Conservation (phyloP, 2,888 invertebrate species). For the Nephrotoma appendiculata region DNA sequence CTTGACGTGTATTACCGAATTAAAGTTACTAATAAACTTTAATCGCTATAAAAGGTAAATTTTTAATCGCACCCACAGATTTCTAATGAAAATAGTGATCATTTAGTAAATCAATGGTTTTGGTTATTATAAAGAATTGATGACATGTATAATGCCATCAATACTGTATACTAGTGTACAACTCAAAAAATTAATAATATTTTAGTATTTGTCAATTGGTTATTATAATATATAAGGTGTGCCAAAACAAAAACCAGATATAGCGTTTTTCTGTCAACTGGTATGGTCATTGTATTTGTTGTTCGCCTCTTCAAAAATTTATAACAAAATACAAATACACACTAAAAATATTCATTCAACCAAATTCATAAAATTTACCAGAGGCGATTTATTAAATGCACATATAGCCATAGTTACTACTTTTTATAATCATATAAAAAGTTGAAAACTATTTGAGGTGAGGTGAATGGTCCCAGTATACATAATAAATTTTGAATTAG, state of each 20-base stretch:
- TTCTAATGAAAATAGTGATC: neutral
- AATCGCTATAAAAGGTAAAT: neutral
- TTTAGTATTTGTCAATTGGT: neutral
- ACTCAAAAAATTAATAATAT: neutral
- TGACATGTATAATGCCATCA: neutral
- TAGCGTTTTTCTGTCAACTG: neutral
- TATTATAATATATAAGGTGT: neutral
- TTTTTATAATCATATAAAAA: neutral
- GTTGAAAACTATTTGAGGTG: neutral
- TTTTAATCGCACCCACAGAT: neutral
- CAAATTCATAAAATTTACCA: neutral
- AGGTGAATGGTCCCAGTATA: neutral
- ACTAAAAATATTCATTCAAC: neutral
- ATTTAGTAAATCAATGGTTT: neutral
- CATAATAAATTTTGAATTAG: neutral
- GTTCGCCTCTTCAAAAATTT: neutral
- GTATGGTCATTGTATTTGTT: neutral
- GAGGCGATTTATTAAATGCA: neutral
- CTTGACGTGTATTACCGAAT: neutral
- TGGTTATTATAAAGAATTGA: neutral
- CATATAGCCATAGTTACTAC: neutral
- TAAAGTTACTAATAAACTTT: neutral
- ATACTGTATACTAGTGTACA: neutral
- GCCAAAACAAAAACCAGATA: neutral
- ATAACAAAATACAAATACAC: neutral